Conservation (phyloP, 2,797 vertebrate species). For the Enteromius paludinosus region DNA sequence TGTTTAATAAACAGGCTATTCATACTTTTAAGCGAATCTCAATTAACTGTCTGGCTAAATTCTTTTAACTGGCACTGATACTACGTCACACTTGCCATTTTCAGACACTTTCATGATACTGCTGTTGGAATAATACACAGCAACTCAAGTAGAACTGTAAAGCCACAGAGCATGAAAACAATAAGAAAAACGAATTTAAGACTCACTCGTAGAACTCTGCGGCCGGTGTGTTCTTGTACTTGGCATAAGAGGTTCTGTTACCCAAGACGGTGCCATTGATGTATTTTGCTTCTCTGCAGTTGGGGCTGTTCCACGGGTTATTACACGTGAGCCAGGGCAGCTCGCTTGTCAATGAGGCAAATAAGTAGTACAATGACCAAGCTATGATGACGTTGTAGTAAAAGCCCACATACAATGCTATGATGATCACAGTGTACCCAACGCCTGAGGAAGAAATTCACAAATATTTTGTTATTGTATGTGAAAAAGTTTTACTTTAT, state of each 20-base stretch:
- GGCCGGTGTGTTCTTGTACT: constrained; percentile 93
- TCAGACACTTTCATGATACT: background rate
- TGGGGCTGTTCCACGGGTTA: constrained; percentile 91
- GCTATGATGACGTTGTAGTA: constrained; percentile 99
- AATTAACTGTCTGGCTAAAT: background rate
- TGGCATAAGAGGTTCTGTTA: constrained; percentile 88
- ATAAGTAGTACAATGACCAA: constrained; percentile 98
- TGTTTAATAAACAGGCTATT: background rate
- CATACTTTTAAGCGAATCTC: background rate
- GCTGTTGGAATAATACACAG: background rate
- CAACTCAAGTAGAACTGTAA: background rate
- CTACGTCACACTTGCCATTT: background rate
- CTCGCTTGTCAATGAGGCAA: constrained; percentile 89
- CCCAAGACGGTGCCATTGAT: constrained; percentile 83
- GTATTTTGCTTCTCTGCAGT: constrained; percentile 87
- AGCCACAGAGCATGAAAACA: background rate
- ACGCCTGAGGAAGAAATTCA: constrained; percentile 81
- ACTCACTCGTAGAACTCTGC: constrained; percentile 94
- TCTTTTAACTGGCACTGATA: background rate
- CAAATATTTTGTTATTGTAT: background rate
- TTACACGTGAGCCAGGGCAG: constrained; percentile 92
- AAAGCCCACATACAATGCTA: constrained; percentile 98
- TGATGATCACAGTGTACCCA: constrained; percentile 97
- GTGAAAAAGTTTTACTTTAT: background rate
- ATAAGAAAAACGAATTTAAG: background rate